Evolutionary conservation across 2,888 invertebrate species (phyloP), one percentile per base, ranked within the genome.

Genomic region (Polylopha cassiicola): DNA sequence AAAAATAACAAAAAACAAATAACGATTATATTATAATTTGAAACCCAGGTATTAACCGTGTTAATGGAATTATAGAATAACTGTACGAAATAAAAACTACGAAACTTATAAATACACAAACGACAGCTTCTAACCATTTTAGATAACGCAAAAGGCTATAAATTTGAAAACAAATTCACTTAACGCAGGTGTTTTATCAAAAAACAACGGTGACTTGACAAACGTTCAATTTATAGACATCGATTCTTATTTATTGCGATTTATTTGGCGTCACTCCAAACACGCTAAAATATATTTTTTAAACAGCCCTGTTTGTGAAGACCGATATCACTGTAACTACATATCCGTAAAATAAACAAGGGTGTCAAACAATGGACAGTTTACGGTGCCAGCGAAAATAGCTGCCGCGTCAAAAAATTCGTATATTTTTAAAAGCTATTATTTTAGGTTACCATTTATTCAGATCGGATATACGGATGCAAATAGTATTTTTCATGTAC

Each of bases 341-440:
- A 36, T 41, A 36, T 39, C 26, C 24, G 22, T 9, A 26, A 39
- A 41, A 24, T 36, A 41, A 41, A 41, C 36, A 36, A 41, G 20
- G 34, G 29, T 10, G 36, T 9, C 36, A 30, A 36, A 30, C 41
- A 36, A 30, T 20, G 24, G 21, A 20, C 26, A n/a, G 24, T 41
- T 41, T 36, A 41, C 30, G 41, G 36, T 36, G 30, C 23, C 28
- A 17, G 24, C 24, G 26, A 5, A 11, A 7, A 31, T 18, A 23
- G 24, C 18, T 38, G 37, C 14, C 15, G 30, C 17, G 16, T 18
- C 7, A 5, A 13, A 26, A 33, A 41, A 41, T 28, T 30, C 15
- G 17, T n/a, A n/a, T 24, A 22, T 38, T 39, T 34, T 39, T 34
- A 20, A 29, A 39, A 39, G 18, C 10, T 33, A 8, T 7, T 13